phyloP scores from a whole-genome alignment of 2,888 invertebrate genomes.

The Hemicrepidius hirtus region DNA sequence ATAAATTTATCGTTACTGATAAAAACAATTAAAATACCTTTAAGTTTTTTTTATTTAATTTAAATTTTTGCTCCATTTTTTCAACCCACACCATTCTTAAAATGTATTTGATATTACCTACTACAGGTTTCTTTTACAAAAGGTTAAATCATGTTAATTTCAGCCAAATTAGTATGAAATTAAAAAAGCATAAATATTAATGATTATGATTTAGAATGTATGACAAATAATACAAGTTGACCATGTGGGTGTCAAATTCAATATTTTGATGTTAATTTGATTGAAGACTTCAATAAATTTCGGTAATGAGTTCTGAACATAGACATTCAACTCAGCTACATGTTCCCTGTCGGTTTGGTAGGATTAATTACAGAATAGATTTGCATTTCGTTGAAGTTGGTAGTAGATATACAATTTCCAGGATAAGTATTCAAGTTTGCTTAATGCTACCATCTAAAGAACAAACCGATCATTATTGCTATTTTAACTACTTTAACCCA shows the following conservation, averaged over 20 bases:
- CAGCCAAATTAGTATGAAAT: too few relatives aligned
- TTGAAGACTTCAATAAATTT: background rate
- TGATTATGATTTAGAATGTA: background rate
- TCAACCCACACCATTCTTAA: too few relatives aligned
- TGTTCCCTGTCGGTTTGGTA: background rate
- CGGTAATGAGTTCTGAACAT: background rate
- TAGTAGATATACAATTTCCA: background rate
- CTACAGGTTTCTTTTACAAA: too few relatives aligned
- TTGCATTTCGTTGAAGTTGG: background rate
- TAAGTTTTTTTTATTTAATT: too few relatives aligned
- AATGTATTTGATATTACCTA: too few relatives aligned
- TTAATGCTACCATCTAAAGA: background rate
- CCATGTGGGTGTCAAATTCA: constrained; percentile 11
- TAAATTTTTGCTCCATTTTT: too few relatives aligned
- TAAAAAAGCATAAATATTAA: background rate
- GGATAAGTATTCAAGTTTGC: background rate
- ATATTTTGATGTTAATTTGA: constrained; percentile 16
- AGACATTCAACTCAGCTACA: constrained; percentile 4
- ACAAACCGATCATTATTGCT: background rate
- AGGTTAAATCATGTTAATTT: too few relatives aligned
- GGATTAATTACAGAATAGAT: constrained; percentile 11
- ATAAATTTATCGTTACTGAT: too few relatives aligned
- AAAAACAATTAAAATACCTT: too few relatives aligned
- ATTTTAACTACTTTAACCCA: constrained; percentile 8
- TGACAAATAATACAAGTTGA: background rate